Percentiles rank a stretch among this genome's conserved stretches.
Conservation (phyloP, 2,113 vertebrate genomes). For the Rhinogobius similis region DNA sequence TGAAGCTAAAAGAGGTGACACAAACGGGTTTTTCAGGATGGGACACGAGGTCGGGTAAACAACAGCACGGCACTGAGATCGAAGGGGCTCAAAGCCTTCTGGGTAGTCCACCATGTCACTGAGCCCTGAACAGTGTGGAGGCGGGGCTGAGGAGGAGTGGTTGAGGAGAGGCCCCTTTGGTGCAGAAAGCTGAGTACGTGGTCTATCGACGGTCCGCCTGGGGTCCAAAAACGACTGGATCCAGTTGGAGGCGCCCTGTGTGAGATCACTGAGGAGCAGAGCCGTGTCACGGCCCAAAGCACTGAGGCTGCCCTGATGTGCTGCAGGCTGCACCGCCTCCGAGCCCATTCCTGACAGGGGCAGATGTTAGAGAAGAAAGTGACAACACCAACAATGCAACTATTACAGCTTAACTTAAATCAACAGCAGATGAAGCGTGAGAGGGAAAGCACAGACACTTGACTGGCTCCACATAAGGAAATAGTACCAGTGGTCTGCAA, state of each 20-base stretch:
- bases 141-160: not conserved
- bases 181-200: not conserved
- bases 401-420: not conserved
- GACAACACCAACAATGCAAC: not conserved
- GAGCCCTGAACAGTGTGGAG: not conserved
- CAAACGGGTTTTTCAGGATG: slow-evolving; percentile 84
- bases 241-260: slow-evolving; percentile 82
- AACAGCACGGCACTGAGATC: slow-evolving; percentile 66
- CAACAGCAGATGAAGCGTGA: not conserved
- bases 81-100: slow-evolving; percentile 81
- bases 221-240: slow-evolving; percentile 81
- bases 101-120: slow-evolving; percentile 69
- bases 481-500: no score
- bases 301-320: slow-evolving; percentile 64
- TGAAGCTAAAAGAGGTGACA: slow-evolving; percentile 78
- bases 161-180: not conserved
- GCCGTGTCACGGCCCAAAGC: slow-evolving; percentile 79
- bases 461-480: no score
- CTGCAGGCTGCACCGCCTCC: slow-evolving; percentile 36
- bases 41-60: slow-evolving; percentile 73
- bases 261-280: slow-evolving; percentile 79
- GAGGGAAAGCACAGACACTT: no score
- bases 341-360: slow-evolving; percentile 70
- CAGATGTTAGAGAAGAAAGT: not conserved
- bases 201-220: slow-evolving; percentile 1